phyloP scores from a whole-genome alignment of 1,140 invertebrate genomes.

The Watersipora subatra region DNA sequence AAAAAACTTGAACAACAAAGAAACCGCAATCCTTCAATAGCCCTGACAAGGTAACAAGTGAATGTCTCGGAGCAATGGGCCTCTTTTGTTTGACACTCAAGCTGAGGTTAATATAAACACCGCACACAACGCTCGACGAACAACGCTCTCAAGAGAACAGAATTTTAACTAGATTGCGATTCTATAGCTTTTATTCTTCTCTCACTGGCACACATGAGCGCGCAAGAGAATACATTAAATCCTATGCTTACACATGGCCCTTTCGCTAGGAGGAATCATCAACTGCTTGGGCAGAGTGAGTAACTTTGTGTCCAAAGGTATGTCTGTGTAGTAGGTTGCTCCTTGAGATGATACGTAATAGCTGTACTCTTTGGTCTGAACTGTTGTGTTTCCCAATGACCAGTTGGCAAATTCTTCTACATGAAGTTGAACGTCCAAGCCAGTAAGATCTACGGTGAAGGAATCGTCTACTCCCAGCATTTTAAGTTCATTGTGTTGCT shows the following conservation, averaged over 20 bases:
- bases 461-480: background rate
- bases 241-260: conserved; percentile 1
- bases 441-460: background rate
- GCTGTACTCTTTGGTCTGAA: background rate
- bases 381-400: background rate
- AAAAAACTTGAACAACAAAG: too few relatives aligned
- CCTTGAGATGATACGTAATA: background rate
- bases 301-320: background rate
- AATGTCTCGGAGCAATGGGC: too few relatives aligned
- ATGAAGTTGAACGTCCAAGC: background rate
- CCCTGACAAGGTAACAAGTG: too few relatives aligned
- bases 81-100: too few relatives aligned
- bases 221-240: too few relatives aligned
- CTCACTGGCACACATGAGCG: too few relatives aligned
- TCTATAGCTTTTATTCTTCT: too few relatives aligned
- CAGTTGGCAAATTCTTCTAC: background rate
- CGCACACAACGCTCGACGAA: too few relatives aligned
- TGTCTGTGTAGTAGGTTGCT: background rate
- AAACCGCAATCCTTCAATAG: too few relatives aligned
- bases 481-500: background rate
- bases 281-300: background rate
- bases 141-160: too few relatives aligned
- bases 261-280: background rate
- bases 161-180: too few relatives aligned
- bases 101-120: too few relatives aligned